Evolutionary conservation across 2,797 vertebrate species (phyloP).

Genomic region (Sebastes cheni): DNA sequence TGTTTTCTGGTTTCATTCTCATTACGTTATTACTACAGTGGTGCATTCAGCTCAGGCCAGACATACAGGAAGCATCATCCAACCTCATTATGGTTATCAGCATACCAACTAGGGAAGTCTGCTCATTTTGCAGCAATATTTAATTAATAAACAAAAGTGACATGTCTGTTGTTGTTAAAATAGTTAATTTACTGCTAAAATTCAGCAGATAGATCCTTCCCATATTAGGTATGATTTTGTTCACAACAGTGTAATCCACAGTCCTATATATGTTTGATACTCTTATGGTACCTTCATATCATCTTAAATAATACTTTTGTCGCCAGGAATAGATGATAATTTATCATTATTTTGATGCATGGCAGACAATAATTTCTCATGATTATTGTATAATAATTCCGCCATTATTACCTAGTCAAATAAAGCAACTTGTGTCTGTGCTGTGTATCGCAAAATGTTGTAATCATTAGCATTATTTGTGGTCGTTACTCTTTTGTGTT

Average conservation of each 20-base stretch:
- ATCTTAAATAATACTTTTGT: neutral
- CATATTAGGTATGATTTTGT: too few species aligned
- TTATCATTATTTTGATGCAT: neutral
- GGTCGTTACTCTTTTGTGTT: neutral
- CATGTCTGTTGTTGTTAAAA: neutral
- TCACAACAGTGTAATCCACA: neutral
- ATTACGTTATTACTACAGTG: neutral
- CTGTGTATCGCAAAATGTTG: neutral
- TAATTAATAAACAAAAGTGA: neutral
- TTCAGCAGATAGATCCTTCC: too few species aligned
- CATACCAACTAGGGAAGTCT: neutral
- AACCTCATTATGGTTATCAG: conserved; percentile 6
- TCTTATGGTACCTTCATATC: neutral
- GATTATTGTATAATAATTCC: neutral
- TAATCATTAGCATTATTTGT: neutral
- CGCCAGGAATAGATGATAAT: neutral
- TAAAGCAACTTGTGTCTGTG: neutral
- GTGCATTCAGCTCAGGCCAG: neutral
- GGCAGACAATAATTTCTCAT: neutral
- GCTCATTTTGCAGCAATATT: neutral
- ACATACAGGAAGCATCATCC: conserved; percentile 1
- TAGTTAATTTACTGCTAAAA: too few species aligned
- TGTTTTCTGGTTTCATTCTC: neutral
- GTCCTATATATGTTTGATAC: neutral
- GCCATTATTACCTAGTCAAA: neutral